Evolutionary conservation across 2,113 vertebrate genomes (phyloP).

Genomic region (Phodopus roborovskii): DNA sequence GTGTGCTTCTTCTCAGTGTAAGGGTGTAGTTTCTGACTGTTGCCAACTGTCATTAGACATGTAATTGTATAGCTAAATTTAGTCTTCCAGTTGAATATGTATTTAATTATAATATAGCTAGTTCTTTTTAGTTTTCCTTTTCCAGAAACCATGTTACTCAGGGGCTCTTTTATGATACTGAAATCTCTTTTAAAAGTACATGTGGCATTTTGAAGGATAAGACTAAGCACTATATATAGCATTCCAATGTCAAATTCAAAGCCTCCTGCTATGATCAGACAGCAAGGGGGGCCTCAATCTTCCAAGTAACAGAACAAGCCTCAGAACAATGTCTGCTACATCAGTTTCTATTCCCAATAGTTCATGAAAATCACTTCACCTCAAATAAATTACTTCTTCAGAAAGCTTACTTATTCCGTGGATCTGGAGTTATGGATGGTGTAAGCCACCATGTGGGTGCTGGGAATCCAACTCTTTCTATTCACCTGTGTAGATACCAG

Average conservation of each 20-base stretch:
- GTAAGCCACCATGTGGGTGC: no score
- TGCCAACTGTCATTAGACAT: slow-evolving; percentile 49
- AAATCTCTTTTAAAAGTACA: slow-evolving; percentile 55
- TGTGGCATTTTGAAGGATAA: slow-evolving; percentile 70
- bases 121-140: slow-evolving; percentile 61
- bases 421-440: no score
- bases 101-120: slow-evolving; percentile 68
- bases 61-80: slow-evolving; percentile 63
- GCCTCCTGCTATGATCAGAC: slow-evolving; percentile 53
- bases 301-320: slow-evolving; percentile 42
- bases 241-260: slow-evolving; percentile 30
- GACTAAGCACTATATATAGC: slow-evolving; percentile 63
- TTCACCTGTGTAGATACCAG: neutral
- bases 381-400: neutral
- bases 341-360: neutral
- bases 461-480: no score
- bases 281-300: neutral
- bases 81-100: slow-evolving; percentile 61
- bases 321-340: slow-evolving; percentile 1
- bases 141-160: slow-evolving; percentile 47
- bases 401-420: neutral
- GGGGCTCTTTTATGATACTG: slow-evolving; percentile 53
- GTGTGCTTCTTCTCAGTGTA: neutral
- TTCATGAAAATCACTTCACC: neutral
- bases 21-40: neutral